A percentile compares a stretch with the other conserved stretches of the same genome.
Evolutionary conservation across 2,113 vertebrate species (phyloP).

Genomic region (Rousettus leschenaultii): DNA sequence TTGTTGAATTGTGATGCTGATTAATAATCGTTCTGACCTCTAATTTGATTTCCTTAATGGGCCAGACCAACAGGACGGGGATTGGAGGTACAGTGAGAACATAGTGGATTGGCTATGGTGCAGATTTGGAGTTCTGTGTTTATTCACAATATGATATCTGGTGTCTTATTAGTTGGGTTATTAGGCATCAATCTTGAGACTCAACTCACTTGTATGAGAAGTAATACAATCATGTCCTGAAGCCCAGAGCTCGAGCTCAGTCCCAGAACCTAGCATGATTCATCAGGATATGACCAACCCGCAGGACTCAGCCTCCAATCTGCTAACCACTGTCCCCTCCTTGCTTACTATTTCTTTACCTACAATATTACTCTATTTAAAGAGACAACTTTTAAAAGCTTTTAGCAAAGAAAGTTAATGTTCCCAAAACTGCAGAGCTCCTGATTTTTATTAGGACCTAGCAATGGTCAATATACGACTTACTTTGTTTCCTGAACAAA

Average conservation of each 20-base stretch:
- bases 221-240: background rate
- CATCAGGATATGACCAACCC: background rate
- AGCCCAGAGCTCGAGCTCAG: background rate
- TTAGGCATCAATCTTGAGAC: background rate
- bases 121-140: background rate
- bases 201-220: background rate
- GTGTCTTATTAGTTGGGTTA: background rate
- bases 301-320: background rate
- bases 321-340: background rate
- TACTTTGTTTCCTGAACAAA: background rate
- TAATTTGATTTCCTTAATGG: slow-evolving; percentile 1
- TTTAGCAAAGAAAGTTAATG: background rate
- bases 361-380: background rate
- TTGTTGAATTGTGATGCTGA: background rate
- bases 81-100: background rate
- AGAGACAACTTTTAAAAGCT: background rate
- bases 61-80: background rate
- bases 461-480: background rate
- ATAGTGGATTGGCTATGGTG: background rate
- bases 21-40: background rate
- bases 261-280: background rate
- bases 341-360: background rate
- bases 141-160: background rate
- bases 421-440: background rate
- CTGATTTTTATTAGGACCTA: background rate